Conservation (phyloP, 2,797 vertebrate species). For the Sebastes goodei region DNA sequence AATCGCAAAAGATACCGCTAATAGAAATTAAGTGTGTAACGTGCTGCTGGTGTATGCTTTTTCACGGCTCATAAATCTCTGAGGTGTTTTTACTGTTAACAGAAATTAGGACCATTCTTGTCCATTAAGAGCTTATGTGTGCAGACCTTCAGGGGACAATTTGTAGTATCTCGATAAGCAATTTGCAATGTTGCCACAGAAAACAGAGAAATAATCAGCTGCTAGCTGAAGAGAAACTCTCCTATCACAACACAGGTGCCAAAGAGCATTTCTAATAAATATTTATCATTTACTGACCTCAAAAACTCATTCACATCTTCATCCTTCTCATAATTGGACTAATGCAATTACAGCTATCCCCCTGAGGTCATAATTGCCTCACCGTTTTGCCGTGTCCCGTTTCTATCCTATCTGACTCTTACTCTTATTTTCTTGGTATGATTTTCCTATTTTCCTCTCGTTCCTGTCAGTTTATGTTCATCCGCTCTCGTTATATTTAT, state of each 20-base stretch:
- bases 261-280: constrained; percentile 17
- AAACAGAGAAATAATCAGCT: constrained; percentile 35
- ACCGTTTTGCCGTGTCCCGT: background rate
- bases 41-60: constrained; percentile 28
- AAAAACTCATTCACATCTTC: constrained; percentile 5
- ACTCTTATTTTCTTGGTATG: background rate
- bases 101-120: constrained; percentile 65
- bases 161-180: constrained; percentile 47
- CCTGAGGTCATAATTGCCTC: background rate
- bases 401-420: background rate
- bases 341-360: background rate
- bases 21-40: constrained; percentile 55
- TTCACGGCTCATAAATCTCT: constrained; percentile 55
- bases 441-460: background rate
- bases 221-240: constrained; percentile 5
- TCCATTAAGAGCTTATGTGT: constrained; percentile 58
- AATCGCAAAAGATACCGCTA: constrained; percentile 44
- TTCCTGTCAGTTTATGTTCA: background rate
- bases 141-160: constrained; percentile 59
- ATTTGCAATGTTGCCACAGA: constrained; percentile 36
- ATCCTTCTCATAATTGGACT: background rate
- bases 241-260: background rate
- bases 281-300: constrained; percentile 11
- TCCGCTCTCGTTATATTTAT: background rate
- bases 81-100: constrained; percentile 61